Percentiles rank a stretch among this genome's conserved stretches.
phyloP scores from a whole-genome alignment of 2,113 vertebrate genomes.

The Sus scrofa region T2T-Sscrofa CM000826.6:63010501-63011000 shows the following conservation, averaged over 20 bases:
- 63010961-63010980: not conserved
- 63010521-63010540: not conserved
- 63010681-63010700: not conserved
- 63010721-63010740: slow-evolving; percentile 38
- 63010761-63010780: not conserved
- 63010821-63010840: not conserved
- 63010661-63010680: not conserved
- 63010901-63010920: not conserved
- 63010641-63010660: not conserved
- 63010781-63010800: not conserved
- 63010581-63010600: not conserved
- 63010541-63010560: not conserved
- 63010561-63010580: not conserved
- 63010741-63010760: not conserved
- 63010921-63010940: not conserved
- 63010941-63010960: not conserved
- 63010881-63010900: not conserved
- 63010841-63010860: not conserved
- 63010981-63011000: not conserved
- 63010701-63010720: not conserved
- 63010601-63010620: not conserved
- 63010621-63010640: not conserved
- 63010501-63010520: not conserved
- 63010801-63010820: not conserved
- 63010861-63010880: not conserved